Evolutionary conservation across 2,888 invertebrate genomes (phyloP).

Genomic region (Clistopyga incitator): DNA sequence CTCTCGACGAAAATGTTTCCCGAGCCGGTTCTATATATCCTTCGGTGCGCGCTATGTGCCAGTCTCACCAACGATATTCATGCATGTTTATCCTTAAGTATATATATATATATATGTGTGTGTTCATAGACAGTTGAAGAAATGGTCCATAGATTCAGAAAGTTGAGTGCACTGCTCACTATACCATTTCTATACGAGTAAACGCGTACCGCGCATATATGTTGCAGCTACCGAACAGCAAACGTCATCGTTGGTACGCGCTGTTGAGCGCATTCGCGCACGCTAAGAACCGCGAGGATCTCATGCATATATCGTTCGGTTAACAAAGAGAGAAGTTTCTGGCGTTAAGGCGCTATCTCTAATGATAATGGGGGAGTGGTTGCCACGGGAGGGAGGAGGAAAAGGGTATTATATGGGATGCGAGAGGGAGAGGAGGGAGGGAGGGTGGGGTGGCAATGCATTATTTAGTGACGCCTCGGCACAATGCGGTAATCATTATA

Average conservation of each 20-base stretch:
- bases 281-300: conserved; percentile 14
- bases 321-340: conserved; percentile 69
- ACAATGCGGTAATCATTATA: conserved; percentile 80
- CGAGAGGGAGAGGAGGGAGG: conserved; percentile 53
- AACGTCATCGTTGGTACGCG: conserved; percentile 30
- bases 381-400: conserved; percentile 37
- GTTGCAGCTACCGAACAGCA: conserved; percentile 1
- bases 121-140: conserved; percentile 4
- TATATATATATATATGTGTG: background rate
- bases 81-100: conserved; percentile 40
- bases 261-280: conserved; percentile 29
- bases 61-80: conserved; percentile 39
- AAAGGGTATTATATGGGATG: conserved; percentile 36
- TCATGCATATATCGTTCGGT: conserved; percentile 27
- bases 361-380: conserved; percentile 75
- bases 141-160: conserved; percentile 24
- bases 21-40: conserved; percentile 13
- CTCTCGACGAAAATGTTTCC: conserved; percentile 55
- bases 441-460: conserved; percentile 71
- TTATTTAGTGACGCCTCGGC: conserved; percentile 78
- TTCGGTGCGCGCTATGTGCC: background rate
- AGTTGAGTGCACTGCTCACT: conserved; percentile 28
- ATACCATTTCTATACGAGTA: background rate
- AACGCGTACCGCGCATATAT: background rate
- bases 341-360: conserved; percentile 69